Conservation (phyloP, 2,888 invertebrate genomes). For the Trichogramma evanescens region DNA sequence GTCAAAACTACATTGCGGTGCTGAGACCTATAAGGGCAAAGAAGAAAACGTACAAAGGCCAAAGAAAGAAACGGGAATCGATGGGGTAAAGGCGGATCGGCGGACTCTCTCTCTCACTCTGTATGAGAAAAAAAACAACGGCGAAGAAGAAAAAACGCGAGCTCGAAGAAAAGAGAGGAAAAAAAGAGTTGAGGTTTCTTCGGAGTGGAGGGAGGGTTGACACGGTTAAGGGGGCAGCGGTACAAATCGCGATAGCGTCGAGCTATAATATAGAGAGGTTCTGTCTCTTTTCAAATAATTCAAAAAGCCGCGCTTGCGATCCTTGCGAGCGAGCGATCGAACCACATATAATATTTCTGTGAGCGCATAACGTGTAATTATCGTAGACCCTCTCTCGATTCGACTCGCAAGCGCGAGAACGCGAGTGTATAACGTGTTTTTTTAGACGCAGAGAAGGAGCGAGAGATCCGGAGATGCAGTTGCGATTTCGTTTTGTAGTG, state of each 20-base stretch:
- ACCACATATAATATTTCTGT: no score
- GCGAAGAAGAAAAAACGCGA: slow-evolving; percentile 20
- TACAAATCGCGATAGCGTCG: slow-evolving; percentile 36
- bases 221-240: slow-evolving; percentile 21
- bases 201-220: slow-evolving; percentile 12
- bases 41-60: slow-evolving; percentile 19
- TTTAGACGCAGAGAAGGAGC: neutral
- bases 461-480: no score
- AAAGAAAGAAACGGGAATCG: slow-evolving; percentile 5
- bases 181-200: slow-evolving; percentile 8
- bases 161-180: slow-evolving; percentile 1
- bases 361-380: slow-evolving; percentile 46
- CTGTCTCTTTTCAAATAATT: slow-evolving; percentile 49
- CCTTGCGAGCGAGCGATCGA: no score
- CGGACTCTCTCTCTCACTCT: no score
- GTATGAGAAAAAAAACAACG: no score
- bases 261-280: slow-evolving; percentile 43
- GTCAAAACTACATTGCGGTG: neutral
- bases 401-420: neutral
- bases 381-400: slow-evolving; percentile 37
- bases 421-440: neutral
- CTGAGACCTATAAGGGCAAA: neutral
- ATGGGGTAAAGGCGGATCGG: no score
- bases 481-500: no score
- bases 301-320: slow-evolving; percentile 41